Conservation (phyloP, 2,888 invertebrate species). For the Epiperipatus broadwayi region DNA sequence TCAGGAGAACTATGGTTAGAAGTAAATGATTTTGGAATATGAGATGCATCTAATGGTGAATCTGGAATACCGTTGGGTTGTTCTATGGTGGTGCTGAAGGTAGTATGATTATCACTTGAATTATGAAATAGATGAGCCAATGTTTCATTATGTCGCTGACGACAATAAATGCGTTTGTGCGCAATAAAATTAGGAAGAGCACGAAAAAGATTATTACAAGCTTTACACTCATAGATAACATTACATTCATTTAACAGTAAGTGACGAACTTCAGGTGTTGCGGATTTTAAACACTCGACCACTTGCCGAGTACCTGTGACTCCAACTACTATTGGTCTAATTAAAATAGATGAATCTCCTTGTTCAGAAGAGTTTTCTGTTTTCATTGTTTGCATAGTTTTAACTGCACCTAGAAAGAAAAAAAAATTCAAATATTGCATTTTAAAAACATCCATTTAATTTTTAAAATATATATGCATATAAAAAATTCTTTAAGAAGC, state of each 20-base stretch:
- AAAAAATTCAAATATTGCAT: too few relatives aligned
- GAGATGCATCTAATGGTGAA: too few relatives aligned
- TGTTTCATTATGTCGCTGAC: conserved; percentile 19
- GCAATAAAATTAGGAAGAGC: conserved; percentile 69
- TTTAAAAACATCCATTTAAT: too few relatives aligned
- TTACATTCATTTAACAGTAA: conserved; percentile 65
- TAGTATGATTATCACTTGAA: not conserved
- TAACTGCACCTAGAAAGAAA: too few relatives aligned
- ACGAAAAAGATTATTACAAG: conserved; percentile 64
- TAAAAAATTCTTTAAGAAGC: too few relatives aligned
- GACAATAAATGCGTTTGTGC: conserved; percentile 67
- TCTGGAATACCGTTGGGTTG: too few relatives aligned
- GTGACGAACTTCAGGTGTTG: conserved; percentile 52
- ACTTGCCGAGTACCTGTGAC: conserved; percentile 49
- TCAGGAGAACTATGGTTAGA: too few relatives aligned
- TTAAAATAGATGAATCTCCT: conserved; percentile 33
- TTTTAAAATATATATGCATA: too few relatives aligned
- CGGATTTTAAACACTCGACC: conserved; percentile 48
- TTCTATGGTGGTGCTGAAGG: too few relatives aligned
- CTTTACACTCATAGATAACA: conserved; percentile 67
- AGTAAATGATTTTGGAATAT: too few relatives aligned
- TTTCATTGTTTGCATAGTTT: too few relatives aligned
- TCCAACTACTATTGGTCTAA: conserved; percentile 46
- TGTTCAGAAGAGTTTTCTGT: too few relatives aligned
- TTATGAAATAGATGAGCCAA: conserved; percentile 18